Conservation (phyloP, 2,797 vertebrate species). For the Leptoclinus maculatus region DNA sequence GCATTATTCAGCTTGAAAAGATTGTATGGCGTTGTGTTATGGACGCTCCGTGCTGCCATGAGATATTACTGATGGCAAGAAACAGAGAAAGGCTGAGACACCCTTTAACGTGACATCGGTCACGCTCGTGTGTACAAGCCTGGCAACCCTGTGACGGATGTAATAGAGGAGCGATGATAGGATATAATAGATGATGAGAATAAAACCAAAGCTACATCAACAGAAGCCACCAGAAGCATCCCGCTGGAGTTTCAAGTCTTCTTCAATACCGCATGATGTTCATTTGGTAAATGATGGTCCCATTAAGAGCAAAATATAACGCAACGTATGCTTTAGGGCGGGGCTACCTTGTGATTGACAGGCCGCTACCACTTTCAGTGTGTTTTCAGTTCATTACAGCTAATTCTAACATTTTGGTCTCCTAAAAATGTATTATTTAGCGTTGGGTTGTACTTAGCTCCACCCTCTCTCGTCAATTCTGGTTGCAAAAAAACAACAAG, state of each 20-base stretch:
- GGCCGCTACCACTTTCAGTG: neutral
- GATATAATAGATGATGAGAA: neutral
- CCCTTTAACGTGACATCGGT: neutral
- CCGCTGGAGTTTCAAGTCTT: neutral
- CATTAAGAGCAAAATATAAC: neutral
- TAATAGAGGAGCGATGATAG: neutral
- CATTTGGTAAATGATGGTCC: neutral
- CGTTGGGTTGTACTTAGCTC: neutral
- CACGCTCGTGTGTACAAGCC: neutral
- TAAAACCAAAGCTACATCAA: slow-evolving; percentile 3
- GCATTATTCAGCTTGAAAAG: slow-evolving; percentile 44
- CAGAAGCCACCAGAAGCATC: neutral
- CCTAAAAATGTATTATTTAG: neutral
- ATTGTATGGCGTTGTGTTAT: slow-evolving; percentile 37
- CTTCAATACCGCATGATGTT: neutral
- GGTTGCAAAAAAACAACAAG: neutral
- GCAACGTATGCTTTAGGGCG: neutral
- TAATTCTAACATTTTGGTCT: neutral
- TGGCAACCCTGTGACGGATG: neutral
- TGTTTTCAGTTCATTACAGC: neutral
- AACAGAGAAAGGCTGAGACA: slow-evolving; percentile 2
- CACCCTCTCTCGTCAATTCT: neutral
- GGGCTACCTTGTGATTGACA: neutral
- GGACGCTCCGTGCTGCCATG: slow-evolving; percentile 13
- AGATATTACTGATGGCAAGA: slow-evolving; percentile 28